These are phyloP conservation scores for Megalonaias nervosa DNA, from an alignment of 1,140 invertebrate species.

Conservation along the genomic window DNA sequence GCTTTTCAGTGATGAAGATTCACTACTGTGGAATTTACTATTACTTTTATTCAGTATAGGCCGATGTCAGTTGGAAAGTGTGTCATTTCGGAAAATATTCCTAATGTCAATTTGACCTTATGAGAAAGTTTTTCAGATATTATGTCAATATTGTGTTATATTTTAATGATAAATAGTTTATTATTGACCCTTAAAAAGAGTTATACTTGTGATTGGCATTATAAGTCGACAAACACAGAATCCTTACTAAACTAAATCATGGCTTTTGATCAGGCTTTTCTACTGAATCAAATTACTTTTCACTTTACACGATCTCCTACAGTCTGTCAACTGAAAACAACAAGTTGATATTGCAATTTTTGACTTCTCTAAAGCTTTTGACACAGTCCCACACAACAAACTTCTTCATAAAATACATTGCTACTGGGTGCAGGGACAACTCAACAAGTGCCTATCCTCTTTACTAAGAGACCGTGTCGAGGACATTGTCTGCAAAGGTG, in stretches of 20 bases:
- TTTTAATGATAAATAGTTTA: too few species aligned
- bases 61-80: too few species aligned
- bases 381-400: neutral
- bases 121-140: too few species aligned
- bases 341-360: constrained; percentile 1
- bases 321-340: constrained; percentile 16
- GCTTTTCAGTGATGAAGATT: too few species aligned
- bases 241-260: constrained; percentile 29
- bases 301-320: constrained; percentile 29
- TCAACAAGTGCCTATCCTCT: neutral
- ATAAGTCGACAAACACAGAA: constrained; percentile 24
- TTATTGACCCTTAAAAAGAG: too few species aligned
- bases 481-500: constrained; percentile 28
- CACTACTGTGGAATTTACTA: too few species aligned
- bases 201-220: too few species aligned
- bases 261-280: constrained; percentile 34
- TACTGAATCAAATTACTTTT: constrained; percentile 28
- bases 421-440: constrained; percentile 7
- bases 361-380: constrained; percentile 1
- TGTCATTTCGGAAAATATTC: too few species aligned
- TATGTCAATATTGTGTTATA: too few species aligned
- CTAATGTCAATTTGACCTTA: too few species aligned
- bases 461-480: neutral
- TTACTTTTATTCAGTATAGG: too few species aligned
- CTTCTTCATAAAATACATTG: constrained; percentile 4